Evolutionary conservation across 2,888 invertebrate species (phyloP), one percentile per base, ranked within the genome.

Genomic region (Drosophila eohydei): DNA sequence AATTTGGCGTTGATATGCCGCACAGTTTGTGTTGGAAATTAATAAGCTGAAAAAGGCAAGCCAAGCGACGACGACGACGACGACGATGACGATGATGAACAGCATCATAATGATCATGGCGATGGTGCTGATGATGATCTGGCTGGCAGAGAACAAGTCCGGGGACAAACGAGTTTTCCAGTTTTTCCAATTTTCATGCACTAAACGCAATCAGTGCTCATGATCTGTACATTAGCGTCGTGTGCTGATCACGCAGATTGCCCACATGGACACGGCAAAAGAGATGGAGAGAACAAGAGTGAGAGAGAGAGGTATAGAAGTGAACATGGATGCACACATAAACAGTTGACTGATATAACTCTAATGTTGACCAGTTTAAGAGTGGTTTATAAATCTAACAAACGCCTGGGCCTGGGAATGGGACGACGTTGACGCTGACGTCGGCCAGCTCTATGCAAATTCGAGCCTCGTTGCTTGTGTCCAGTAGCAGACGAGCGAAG

Each of bases 201-300:
- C 71, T 75, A 83, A 86, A 74, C 79, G 89, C 87, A 86, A 90
- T 87, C 90, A 76, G 74, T 87, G 88, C 85, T 82, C 88, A 89
- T 90, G 90, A 89, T 89, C 90, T 83, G 81, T 80, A 91, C 90
- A 89, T 91, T 91, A 88, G 82, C 84, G 91, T 88, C 80, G 89
- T 86, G 84, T 83, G 82, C 79, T 87, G 91, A 88, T 88, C 91
- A 77, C 73, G 75, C 79, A 86, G 90, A 78, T 90, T 87, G 82
- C 75, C 64, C 71, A 85, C 71, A 73, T 51, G 71, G 57, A 66
- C 32, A 73, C 12, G 50, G 11, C 54, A 16, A 43, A 11, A 28
- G 12, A 38, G 7, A 41, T 7, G 36, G 11, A 55, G 16, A 40
- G 11, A 26, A 9, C 21, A 1, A 58, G 14, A 43, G n/a, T 6